Evolutionary conservation across 2,113 vertebrate species (phyloP).

Genomic region (Crocuta crocuta): DNA sequence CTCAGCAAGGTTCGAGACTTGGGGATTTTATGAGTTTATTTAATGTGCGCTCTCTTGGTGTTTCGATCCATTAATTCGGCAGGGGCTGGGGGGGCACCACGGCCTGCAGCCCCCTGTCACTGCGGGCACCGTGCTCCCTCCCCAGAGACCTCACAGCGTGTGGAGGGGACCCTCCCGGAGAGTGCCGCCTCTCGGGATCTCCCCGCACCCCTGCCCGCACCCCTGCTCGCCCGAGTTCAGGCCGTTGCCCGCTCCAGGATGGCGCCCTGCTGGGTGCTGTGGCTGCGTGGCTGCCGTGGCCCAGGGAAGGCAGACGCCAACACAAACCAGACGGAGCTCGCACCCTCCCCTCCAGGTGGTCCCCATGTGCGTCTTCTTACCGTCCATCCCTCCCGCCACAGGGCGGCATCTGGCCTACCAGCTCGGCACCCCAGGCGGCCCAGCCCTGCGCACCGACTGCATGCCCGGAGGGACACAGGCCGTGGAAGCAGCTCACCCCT

Average conservation of each 20-base stretch:
- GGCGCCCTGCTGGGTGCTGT: background rate
- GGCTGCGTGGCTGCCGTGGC: background rate
- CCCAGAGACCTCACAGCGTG: background rate
- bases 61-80: background rate
- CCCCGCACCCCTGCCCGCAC: fast-evolving
- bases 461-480: too few species aligned
- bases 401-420: background rate
- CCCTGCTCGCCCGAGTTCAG: background rate
- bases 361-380: fast-evolving
- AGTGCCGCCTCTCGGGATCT: background rate
- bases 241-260: background rate
- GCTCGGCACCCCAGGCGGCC: background rate
- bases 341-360: background rate
- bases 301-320: background rate
- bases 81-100: background rate
- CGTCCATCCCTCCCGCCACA: background rate
- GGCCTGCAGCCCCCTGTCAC: background rate
- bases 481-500: background rate
- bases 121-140: background rate
- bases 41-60: background rate
- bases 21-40: background rate
- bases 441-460: too few species aligned
- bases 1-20: background rate
- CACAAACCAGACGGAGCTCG: background rate
- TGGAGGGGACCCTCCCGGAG: background rate